Percentiles rank a stretch among this genome's conserved stretches.
phyloP scores from a whole-genome alignment of 2,797 vertebrate species.

The Toxotes lorentzi region DNA sequence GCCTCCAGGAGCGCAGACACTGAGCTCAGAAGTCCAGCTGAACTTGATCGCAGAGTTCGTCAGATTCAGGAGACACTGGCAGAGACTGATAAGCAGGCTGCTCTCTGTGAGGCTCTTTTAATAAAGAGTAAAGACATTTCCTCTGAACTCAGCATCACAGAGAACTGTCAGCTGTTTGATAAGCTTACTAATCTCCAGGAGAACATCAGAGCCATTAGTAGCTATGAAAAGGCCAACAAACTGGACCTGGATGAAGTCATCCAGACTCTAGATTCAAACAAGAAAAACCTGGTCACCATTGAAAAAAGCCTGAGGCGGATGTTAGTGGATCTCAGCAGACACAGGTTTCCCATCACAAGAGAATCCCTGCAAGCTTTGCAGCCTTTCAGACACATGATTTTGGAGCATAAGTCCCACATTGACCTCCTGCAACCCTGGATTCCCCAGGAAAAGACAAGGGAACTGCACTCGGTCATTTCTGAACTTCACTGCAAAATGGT shows the following conservation, averaged over 20 bases:
- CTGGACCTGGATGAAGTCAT: constrained; percentile 74
- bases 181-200: constrained; percentile 79
- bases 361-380: constrained; percentile 73
- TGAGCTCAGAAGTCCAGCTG: constrained; percentile 66
- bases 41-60: constrained; percentile 75
- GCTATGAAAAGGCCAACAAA: constrained; percentile 69
- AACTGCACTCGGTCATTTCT: constrained; percentile 71
- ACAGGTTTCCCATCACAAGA: constrained; percentile 79
- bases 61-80: constrained; percentile 81
- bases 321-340: constrained; percentile 71
- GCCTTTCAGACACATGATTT: constrained; percentile 73
- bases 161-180: constrained; percentile 77
- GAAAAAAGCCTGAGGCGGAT: constrained; percentile 81
- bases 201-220: constrained; percentile 73
- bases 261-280: constrained; percentile 61
- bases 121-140: constrained; percentile 83
- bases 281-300: constrained; percentile 57
- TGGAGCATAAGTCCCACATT: constrained; percentile 79
- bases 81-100: constrained; percentile 84
- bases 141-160: constrained; percentile 78
- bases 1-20: constrained; percentile 64
- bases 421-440: constrained; percentile 75
- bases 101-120: constrained; percentile 82
- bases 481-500: constrained; percentile 83
- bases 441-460: constrained; percentile 71